Evolutionary conservation across 2,888 invertebrate genomes (phyloP).

Genomic region (Caradrina kadenii): DNA sequence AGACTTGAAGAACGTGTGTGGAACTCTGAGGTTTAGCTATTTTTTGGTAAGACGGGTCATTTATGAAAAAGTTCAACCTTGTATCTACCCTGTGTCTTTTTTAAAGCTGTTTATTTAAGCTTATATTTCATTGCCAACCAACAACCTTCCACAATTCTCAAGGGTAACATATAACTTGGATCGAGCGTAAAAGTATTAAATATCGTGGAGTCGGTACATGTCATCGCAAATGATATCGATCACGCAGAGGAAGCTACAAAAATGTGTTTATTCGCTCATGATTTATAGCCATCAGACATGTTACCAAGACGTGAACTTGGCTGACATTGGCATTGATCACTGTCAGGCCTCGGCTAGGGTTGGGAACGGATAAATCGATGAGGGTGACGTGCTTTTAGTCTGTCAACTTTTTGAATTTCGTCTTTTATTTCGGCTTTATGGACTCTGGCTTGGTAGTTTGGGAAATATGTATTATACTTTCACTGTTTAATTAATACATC

Average conservation of each 20-base stretch:
- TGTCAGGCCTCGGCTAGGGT: constrained; percentile 45
- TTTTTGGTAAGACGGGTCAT: too few relatives aligned
- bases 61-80: too few relatives aligned
- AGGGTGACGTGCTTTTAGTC: neutral
- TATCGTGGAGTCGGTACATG: constrained; percentile 42
- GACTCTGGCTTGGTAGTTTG: too few relatives aligned
- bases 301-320: constrained; percentile 73
- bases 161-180: constrained; percentile 21
- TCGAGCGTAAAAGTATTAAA: constrained; percentile 25
- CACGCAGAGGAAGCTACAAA: constrained; percentile 67
- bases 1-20: too few relatives aligned
- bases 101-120: too few relatives aligned
- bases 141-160: constrained; percentile 10
- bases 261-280: constrained; percentile 74
- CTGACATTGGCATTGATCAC: constrained; percentile 67
- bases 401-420: neutral
- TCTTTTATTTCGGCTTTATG: too few relatives aligned
- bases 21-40: too few relatives aligned
- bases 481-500: too few relatives aligned
- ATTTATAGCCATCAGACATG: constrained; percentile 70
- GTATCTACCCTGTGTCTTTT: too few relatives aligned
- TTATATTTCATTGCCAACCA: constrained; percentile 15
- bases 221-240: constrained; percentile 64
- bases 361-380: constrained; percentile 38
- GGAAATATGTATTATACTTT: too few relatives aligned